Evolutionary conservation across 2,888 invertebrate species (phyloP).

Genomic region (Phyllotreta cruciferae): DNA sequence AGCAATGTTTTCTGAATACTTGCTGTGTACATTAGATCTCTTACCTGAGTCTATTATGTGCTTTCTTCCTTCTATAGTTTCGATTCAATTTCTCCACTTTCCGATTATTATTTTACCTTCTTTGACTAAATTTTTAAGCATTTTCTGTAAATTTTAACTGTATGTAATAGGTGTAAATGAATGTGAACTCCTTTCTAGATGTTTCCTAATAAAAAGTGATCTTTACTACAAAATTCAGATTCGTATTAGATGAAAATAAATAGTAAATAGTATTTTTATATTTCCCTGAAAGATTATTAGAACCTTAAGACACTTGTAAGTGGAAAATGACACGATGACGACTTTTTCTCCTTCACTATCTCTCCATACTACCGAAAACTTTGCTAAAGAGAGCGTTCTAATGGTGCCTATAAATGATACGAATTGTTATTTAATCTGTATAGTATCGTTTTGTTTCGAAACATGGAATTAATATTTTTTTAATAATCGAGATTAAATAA

Average conservation of each 20-base stretch:
- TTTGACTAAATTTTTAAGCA: too few relatives aligned
- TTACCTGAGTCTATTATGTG: too few relatives aligned
- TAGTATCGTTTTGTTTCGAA: too few relatives aligned
- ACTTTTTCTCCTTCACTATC: constrained; percentile 1
- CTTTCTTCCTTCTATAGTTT: too few relatives aligned
- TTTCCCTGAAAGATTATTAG: constrained; percentile 22
- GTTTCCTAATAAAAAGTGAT: constrained; percentile 20
- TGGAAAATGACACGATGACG: constrained; percentile 29
- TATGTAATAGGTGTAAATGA: too few relatives aligned
- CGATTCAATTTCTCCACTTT: neutral
- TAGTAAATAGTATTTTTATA: constrained; percentile 35
- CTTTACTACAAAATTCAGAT: constrained; percentile 29
- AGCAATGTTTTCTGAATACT: neutral
- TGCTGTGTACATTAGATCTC: too few relatives aligned
- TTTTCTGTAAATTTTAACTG: too few relatives aligned
- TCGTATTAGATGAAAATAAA: constrained; percentile 30
- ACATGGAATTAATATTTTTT: too few relatives aligned
- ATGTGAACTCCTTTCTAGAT: constrained; percentile 10
- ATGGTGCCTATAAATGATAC: neutral
- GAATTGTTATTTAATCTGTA: too few relatives aligned
- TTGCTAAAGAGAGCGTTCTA: neutral
- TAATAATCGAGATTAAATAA: too few relatives aligned
- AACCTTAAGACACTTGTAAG: constrained; percentile 23
- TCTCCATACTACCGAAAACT: constrained; percentile 20
- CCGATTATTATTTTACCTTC: neutral